phyloP scores from a whole-genome alignment of 2,113 vertebrate species.

The Macrotis lagotis region DNA sequence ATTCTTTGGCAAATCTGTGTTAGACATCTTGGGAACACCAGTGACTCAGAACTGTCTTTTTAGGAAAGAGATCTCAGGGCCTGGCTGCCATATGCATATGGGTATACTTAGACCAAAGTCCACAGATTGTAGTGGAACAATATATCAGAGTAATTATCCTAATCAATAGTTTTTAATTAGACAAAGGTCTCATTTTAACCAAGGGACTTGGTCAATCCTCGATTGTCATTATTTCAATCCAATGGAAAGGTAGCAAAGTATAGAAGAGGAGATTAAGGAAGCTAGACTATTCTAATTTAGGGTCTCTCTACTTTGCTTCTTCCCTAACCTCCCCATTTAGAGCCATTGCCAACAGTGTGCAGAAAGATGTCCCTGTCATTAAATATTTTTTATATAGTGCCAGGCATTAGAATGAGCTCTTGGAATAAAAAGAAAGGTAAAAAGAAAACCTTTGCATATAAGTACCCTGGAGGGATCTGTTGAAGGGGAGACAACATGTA shows the following conservation, averaged over 20 bases:
- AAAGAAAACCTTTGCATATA: background rate
- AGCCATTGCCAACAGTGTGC: background rate
- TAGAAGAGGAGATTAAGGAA: background rate
- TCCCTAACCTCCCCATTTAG: background rate
- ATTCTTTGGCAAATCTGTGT: no score
- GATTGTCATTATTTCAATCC: fast-evolving
- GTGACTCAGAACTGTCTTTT: background rate
- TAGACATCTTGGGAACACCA: background rate
- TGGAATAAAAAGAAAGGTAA: background rate
- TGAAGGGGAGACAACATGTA: background rate
- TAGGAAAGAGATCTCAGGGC: background rate
- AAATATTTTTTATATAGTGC: background rate
- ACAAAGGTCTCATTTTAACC: background rate
- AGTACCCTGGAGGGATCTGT: background rate
- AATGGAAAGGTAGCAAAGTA: background rate
- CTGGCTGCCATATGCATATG: background rate
- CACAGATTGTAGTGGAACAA: background rate
- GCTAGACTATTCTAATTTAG: background rate
- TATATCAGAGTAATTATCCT: background rate
- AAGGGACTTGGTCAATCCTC: background rate
- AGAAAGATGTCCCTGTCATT: background rate
- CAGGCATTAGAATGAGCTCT: background rate
- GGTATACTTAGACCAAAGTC: background rate
- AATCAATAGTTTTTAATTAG: background rate
- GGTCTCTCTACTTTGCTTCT: background rate